Percentiles rank a stretch among this genome's conserved stretches.
Conservation (phyloP, 2,888 invertebrate species). For the Oligia strigilis region DNA sequence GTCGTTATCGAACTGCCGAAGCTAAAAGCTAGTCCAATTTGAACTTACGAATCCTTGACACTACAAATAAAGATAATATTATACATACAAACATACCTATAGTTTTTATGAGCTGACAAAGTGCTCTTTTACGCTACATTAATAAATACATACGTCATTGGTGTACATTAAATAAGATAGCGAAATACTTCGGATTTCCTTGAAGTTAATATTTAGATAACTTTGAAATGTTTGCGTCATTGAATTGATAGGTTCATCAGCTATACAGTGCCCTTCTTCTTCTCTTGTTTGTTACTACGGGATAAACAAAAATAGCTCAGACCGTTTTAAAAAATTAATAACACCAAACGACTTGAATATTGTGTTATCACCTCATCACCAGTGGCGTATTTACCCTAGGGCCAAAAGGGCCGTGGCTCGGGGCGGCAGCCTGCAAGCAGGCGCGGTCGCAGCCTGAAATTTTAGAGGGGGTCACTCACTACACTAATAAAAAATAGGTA, state of each 20-base stretch:
- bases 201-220: constrained; percentile 28
- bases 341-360: background rate
- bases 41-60: constrained; percentile 62
- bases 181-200: constrained; percentile 35
- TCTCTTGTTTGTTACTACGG: background rate
- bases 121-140: constrained; percentile 46
- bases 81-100: constrained; percentile 34
- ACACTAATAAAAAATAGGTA: no score
- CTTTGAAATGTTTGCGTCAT: constrained; percentile 6
- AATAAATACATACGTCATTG: constrained; percentile 58
- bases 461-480: no score
- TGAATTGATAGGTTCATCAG: background rate
- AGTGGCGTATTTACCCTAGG: no score
- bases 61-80: constrained; percentile 45
- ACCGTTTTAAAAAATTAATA: background rate
- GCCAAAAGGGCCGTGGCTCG: no score
- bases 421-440: no score
- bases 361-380: no score
- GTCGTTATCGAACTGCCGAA: background rate
- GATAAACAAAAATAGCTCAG: background rate
- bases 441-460: no score
- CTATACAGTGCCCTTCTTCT: background rate
- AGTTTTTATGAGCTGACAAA: constrained; percentile 47
- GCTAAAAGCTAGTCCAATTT: constrained; percentile 14
- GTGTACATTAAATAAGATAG: constrained; percentile 30